Evolutionary conservation across 2,888 invertebrate species (phyloP).

Genomic region (Polydrusus cervinus): DNA sequence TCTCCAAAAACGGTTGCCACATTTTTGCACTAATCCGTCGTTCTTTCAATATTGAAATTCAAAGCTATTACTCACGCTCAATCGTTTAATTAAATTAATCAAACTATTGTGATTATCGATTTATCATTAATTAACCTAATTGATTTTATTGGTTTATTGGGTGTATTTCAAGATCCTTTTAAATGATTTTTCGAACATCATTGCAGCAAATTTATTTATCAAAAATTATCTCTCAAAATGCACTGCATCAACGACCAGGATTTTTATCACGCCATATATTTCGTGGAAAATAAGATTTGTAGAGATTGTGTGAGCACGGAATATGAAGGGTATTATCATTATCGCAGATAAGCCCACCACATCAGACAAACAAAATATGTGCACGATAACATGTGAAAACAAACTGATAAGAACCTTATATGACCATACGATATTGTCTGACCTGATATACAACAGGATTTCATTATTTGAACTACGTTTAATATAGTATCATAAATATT

Average conservation of each 20-base stretch:
- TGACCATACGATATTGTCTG: constrained; percentile 59
- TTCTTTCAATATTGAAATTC: too few species aligned
- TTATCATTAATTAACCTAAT: too few species aligned
- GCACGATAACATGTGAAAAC: constrained; percentile 63
- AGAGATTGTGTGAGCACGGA: constrained; percentile 50
- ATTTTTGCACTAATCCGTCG: too few species aligned
- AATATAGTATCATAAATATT: constrained; percentile 52
- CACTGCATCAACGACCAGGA: constrained; percentile 27
- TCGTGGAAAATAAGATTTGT: constrained; percentile 51
- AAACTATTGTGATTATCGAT: too few species aligned
- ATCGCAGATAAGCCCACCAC: constrained; percentile 54
- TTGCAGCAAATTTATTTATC: constrained; percentile 1
- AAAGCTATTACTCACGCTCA: too few species aligned
- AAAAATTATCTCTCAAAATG: constrained; percentile 1
- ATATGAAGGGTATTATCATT: constrained; percentile 49
- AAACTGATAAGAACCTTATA: constrained; percentile 61
- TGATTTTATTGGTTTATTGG: too few species aligned
- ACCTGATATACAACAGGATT: constrained; percentile 56
- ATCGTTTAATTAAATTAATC: too few species aligned
- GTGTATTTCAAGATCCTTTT: background rate
- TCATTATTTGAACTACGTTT: constrained; percentile 49
- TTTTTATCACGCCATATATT: constrained; percentile 39
- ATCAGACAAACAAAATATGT: constrained; percentile 60
- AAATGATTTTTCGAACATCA: background rate
- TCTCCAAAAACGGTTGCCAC: too few species aligned